These are phyloP conservation scores for Empidonax traillii DNA, from an alignment of 2,113 vertebrate genomes.

Conservation along the genomic window DNA sequence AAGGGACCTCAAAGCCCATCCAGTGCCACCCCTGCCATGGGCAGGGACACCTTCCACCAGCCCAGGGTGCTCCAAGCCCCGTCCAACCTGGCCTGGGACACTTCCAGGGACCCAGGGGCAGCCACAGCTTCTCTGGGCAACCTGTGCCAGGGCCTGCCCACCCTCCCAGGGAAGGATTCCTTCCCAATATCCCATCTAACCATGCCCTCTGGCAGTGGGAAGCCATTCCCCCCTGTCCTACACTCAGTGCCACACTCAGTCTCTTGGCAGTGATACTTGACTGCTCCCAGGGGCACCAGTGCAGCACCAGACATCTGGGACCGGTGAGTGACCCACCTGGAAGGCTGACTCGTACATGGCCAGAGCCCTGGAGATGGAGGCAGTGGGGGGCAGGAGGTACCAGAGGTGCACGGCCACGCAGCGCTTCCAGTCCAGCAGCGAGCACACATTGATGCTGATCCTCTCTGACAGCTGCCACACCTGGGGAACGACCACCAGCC, in stretches of 20 bases:
- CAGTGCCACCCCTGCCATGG: rapidly evolving
- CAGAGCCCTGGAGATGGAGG: slow-evolving; percentile 88
- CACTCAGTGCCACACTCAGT: rapidly evolving
- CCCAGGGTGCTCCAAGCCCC: not conserved
- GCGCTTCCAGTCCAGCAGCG: slow-evolving; percentile 92
- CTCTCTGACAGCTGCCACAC: slow-evolving; percentile 88
- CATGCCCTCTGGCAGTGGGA: not conserved
- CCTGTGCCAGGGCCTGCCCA: not conserved
- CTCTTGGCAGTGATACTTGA: rapidly evolving
- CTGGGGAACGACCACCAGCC: slow-evolving; percentile 54
- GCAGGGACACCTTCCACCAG: not conserved
- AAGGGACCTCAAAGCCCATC: rapidly evolving
- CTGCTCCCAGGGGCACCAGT: not conserved
- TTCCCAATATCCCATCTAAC: rapidly evolving
- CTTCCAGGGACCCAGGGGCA: not conserved
- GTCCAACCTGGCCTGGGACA: rapidly evolving
- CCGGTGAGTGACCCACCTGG: slow-evolving; percentile 71
- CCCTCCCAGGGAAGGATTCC: not conserved
- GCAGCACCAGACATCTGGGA: rapidly evolving
- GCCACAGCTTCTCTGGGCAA: not conserved
- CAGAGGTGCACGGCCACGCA: slow-evolving; percentile 90
- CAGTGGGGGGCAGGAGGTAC: slow-evolving; percentile 93
- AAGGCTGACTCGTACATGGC: slow-evolving; percentile 87
- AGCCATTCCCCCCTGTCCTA: not conserved
- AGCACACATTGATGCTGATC: slow-evolving; percentile 85